Evolutionary conservation across 30 jellyfish, hydroid and myxozoan genomes (phyloP).

Genomic region (Hydractinia echinata): DNA sequence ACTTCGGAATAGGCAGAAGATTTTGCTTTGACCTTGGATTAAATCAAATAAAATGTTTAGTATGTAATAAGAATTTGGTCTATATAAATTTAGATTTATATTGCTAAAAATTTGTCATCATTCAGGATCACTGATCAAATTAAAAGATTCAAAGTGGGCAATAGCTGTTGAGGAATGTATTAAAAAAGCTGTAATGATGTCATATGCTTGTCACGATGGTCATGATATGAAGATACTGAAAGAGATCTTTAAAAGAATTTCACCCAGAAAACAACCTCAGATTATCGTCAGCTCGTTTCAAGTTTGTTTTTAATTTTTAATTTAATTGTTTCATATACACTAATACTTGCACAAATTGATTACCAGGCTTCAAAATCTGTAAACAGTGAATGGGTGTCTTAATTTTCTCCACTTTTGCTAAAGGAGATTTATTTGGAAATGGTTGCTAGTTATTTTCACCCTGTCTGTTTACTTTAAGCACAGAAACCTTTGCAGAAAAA

Average conservation of each 20-base stretch:
- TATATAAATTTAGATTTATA: too few relatives aligned
- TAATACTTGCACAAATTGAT: too few relatives aligned
- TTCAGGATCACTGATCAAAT: conserved; percentile 69
- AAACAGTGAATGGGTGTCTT: too few relatives aligned
- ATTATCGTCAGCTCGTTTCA: conserved; percentile 61
- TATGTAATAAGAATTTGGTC: not conserved
- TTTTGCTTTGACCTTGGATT: too few relatives aligned
- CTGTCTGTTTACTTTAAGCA: too few relatives aligned
- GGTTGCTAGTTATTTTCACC: too few relatives aligned
- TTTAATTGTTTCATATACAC: too few relatives aligned
- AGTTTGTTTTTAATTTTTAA: conserved; percentile 29
- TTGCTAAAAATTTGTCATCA: not conserved
- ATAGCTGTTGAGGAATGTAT: conserved; percentile 81
- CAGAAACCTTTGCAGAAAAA: too few relatives aligned
- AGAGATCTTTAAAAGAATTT: conserved; percentile 30
- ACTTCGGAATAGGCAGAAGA: too few relatives aligned
- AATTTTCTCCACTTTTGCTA: too few relatives aligned
- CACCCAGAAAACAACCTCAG: conserved; percentile 47
- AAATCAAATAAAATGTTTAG: not conserved
- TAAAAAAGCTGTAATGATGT: conserved; percentile 26
- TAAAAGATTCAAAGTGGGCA: conserved; percentile 81
- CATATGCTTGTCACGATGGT: conserved; percentile 80
- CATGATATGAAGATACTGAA: conserved; percentile 59
- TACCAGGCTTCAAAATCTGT: too few relatives aligned
- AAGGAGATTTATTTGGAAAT: too few relatives aligned